Conservation (phyloP, 2,888 invertebrate species). For the Yponomeuta evonymella region DNA sequence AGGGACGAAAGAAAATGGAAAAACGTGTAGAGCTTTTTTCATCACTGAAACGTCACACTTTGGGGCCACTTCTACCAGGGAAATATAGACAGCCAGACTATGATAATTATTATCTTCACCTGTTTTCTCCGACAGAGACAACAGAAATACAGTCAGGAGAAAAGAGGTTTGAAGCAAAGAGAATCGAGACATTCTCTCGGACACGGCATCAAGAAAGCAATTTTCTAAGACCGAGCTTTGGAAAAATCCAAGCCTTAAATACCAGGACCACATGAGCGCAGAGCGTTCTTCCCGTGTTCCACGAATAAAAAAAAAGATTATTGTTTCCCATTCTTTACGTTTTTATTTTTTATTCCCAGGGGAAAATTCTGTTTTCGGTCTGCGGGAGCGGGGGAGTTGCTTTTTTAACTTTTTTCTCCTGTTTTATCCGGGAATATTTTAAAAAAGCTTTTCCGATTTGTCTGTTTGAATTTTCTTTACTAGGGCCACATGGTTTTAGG, state of each 20-base stretch:
- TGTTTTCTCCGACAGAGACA: slow-evolving; percentile 2
- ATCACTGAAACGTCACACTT: slow-evolving; percentile 35
- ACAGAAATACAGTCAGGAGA: slow-evolving; percentile 11
- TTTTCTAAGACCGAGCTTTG: slow-evolving; percentile 37
- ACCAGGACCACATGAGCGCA: slow-evolving; percentile 40
- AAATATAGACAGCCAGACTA: slow-evolving; percentile 24
- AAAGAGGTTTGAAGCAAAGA: slow-evolving; percentile 16
- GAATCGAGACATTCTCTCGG: slow-evolving; percentile 15
- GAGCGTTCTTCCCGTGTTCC: slow-evolving; percentile 21
- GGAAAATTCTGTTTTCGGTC: neutral
- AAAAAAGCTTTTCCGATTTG: slow-evolving; percentile 67
- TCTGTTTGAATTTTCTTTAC: slow-evolving; percentile 68
- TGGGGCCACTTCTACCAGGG: slow-evolving; percentile 44
- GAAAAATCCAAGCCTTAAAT: slow-evolving; percentile 45
- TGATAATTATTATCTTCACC: neutral
- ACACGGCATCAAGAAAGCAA: slow-evolving; percentile 13
- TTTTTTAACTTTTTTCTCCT: slow-evolving; percentile 40
- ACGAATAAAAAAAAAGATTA: slow-evolving; percentile 24
- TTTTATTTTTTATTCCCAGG: slow-evolving; percentile 12
- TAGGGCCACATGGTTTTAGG: slow-evolving; percentile 44
- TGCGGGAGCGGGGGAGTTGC: slow-evolving; percentile 27
- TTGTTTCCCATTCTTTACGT: slow-evolving; percentile 19
- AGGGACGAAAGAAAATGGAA: slow-evolving; percentile 27
- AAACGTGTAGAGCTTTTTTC: slow-evolving; percentile 21
- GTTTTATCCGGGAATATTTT: slow-evolving; percentile 47